A percentile compares a stretch with the other conserved stretches of the same genome.
phyloP scores from a whole-genome alignment of 1,140 invertebrate species.

The Trichonephila clavipes region DNA sequence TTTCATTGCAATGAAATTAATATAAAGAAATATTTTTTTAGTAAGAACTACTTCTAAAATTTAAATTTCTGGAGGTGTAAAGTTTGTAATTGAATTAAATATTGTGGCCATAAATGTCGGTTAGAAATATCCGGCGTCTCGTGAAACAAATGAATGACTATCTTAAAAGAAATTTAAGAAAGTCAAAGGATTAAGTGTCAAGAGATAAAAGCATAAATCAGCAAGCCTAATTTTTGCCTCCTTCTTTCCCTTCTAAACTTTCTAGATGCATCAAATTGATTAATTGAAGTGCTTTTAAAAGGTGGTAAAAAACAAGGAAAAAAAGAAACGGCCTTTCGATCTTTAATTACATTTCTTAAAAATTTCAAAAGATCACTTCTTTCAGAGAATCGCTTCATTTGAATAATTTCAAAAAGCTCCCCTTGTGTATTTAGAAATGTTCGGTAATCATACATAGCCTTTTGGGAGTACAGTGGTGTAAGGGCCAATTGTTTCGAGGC shows the following conservation, averaged over 20 bases:
- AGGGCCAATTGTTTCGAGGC: not conserved
- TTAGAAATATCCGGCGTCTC: not conserved
- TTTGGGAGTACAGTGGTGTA: not conserved
- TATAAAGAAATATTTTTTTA: no score
- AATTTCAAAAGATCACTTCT: constrained; percentile 34
- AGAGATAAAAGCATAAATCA: constrained; percentile 46
- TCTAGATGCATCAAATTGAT: constrained; percentile 44
- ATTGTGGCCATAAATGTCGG: not conserved
- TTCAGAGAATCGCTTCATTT: constrained; percentile 22
- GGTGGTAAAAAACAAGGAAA: not conserved
- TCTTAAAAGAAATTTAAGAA: not conserved
- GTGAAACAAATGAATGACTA: not conserved
- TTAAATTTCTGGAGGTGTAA: not conserved
- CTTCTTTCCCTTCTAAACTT: not conserved
- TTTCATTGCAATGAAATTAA: no score
- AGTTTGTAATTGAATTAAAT: not conserved
- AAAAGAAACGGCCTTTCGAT: not conserved
- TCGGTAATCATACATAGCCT: not conserved
- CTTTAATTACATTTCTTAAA: constrained; percentile 34
- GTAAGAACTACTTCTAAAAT: no score
- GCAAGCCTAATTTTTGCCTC: constrained; percentile 39
- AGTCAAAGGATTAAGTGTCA: constrained; percentile 41
- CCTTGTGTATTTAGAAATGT: constrained; percentile 27
- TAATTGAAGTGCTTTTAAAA: constrained; percentile 24
- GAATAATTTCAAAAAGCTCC: constrained; percentile 41